Percentiles rank a stretch among this genome's conserved stretches.
phyloP scores from a whole-genome alignment of 35 echinoderm and acorn worm species.

The Patiria miniata region DNA sequence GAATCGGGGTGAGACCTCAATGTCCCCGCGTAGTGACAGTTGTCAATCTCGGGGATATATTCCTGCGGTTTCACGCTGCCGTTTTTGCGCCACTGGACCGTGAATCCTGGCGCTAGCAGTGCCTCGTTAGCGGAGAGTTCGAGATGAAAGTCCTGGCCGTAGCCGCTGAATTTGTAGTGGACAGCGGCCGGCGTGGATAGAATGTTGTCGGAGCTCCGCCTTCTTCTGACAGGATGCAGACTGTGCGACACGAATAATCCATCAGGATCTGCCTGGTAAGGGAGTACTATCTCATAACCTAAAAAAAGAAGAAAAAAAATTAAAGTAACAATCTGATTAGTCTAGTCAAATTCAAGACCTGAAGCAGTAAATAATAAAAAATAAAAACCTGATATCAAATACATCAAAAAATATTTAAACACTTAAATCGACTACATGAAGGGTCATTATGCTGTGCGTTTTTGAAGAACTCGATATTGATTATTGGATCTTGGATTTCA shows the following conservation, averaged over 20 bases:
- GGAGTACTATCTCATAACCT: conserved; percentile 82
- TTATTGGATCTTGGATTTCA: too few relatives aligned
- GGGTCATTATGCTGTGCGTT: too few relatives aligned
- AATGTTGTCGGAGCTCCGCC: conserved; percentile 14
- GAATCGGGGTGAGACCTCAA: conserved; percentile 64
- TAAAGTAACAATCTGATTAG: too few relatives aligned
- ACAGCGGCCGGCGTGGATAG: not conserved
- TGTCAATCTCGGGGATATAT: conserved; percentile 75
- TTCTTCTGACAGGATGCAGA: conserved; percentile 45
- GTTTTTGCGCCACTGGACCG: conserved; percentile 69
- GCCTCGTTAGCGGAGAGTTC: conserved; percentile 70
- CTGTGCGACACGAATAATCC: conserved; percentile 72
- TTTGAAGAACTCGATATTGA: too few relatives aligned
- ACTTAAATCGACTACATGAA: too few relatives aligned
- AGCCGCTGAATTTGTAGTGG: conserved; percentile 68
- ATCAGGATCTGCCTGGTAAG: conserved; percentile 71
- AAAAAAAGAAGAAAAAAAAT: conserved; percentile 39
- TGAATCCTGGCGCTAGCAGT: conserved; percentile 77
- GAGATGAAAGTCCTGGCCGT: conserved; percentile 84
- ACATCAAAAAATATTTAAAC: too few relatives aligned
- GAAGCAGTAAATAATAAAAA: too few relatives aligned
- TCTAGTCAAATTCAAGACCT: too few relatives aligned
- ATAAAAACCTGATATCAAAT: too few relatives aligned
- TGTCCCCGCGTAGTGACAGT: conserved; percentile 84
- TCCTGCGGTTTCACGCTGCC: conserved; percentile 56